Evolutionary conservation across 2,888 invertebrate genomes (phyloP).

Genomic region (Urechis unicinctus): DNA sequence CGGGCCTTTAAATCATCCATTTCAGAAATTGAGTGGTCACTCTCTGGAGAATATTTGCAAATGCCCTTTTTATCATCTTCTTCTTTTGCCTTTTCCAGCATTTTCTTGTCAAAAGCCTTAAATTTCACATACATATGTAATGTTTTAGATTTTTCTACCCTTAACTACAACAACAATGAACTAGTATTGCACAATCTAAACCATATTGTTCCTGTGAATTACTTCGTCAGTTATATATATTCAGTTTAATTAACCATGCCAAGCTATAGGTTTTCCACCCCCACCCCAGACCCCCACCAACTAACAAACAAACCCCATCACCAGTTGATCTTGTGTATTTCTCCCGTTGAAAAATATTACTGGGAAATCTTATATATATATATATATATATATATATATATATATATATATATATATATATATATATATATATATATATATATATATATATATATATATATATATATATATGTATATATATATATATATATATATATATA

Average conservation of each 20-base stretch:
- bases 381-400: not conserved
- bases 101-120: slow-evolving; percentile 19
- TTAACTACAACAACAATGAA: too few species aligned
- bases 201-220: too few species aligned
- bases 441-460: not conserved
- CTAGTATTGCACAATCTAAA: too few species aligned
- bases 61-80: slow-evolving; percentile 27
- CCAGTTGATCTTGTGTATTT: not conserved
- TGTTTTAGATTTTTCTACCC: too few species aligned
- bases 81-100: slow-evolving; percentile 8
- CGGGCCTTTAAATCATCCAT: slow-evolving; percentile 36
- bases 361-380: not conserved
- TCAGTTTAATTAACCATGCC: too few species aligned
- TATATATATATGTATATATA: not conserved
- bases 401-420: not conserved
- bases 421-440: not conserved
- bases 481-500: not conserved
- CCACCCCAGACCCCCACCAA: too few species aligned
- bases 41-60: slow-evolving; percentile 36
- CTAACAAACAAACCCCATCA: too few species aligned
- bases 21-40: slow-evolving; percentile 25
- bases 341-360: not conserved
- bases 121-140: too few species aligned
- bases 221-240: too few species aligned
- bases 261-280: too few species aligned